Evolutionary conservation across 2,888 invertebrate species (phyloP).

Genomic region (Drosophila stalkeri): DNA sequence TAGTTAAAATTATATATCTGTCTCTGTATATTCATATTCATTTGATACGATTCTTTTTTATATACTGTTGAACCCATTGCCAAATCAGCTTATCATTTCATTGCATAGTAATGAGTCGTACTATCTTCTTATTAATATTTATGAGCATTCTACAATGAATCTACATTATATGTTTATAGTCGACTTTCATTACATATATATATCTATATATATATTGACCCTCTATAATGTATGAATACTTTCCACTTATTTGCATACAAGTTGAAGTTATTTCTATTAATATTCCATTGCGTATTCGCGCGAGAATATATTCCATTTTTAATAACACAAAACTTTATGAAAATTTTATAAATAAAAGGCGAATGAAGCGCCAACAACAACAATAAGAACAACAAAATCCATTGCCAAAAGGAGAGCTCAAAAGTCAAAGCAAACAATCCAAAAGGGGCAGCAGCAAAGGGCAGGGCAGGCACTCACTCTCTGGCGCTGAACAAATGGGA

Average conservation of each 20-base stretch:
- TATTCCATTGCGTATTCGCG: conserved; percentile 72
- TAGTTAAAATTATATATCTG: too few species aligned
- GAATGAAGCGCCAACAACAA: conserved; percentile 29
- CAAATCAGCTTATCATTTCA: not conserved
- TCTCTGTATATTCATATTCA: too few species aligned
- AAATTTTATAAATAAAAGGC: conserved; percentile 70
- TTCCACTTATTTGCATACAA: conserved; percentile 31
- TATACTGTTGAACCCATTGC: not conserved
- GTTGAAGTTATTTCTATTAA: conserved; percentile 61
- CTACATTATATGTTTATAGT: not conserved
- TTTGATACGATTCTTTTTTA: too few species aligned
- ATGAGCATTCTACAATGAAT: not conserved
- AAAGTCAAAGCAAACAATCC: conserved; percentile 69
- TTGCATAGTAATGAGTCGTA: not conserved
- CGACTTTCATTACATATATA: not conserved
- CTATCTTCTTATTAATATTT: not conserved
- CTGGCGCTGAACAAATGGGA: conserved; percentile 11
- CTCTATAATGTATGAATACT: conserved; percentile 15
- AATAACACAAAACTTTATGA: conserved; percentile 74
- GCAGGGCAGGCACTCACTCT: conserved; percentile 26
- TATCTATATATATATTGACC: too few species aligned
- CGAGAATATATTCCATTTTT: conserved; percentile 73
- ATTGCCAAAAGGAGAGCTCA: conserved; percentile 54
- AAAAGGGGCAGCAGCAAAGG: conserved; percentile 37
- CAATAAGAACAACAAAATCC: conserved; percentile 27